Evolutionary conservation across 2,888 invertebrate species (phyloP).

Genomic region (Mesoligia furuncula): DNA sequence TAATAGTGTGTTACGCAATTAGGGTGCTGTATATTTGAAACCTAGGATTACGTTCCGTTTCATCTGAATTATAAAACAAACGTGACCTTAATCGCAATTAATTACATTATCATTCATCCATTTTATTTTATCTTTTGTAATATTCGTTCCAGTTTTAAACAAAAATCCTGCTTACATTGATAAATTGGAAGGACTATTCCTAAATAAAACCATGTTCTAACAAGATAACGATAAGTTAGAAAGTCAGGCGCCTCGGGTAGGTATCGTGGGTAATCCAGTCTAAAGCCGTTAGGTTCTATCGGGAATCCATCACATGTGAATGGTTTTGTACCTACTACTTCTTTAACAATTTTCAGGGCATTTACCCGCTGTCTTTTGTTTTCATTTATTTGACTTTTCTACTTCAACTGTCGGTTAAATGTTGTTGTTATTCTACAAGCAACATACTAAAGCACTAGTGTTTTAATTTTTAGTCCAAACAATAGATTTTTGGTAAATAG

Average conservation of each 20-base stretch:
- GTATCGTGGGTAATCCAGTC: slow-evolving; percentile 13
- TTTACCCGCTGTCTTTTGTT: neutral
- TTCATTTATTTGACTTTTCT: neutral
- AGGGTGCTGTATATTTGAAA: neutral
- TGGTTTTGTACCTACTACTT: neutral
- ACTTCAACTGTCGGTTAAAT: neutral
- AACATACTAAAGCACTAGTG: too few species aligned
- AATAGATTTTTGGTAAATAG: too few species aligned
- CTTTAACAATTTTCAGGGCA: slow-evolving; percentile 1
- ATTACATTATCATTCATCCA: neutral
- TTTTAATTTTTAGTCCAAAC: too few species aligned
- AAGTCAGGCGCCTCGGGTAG: slow-evolving; percentile 1
- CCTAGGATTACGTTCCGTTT: neutral
- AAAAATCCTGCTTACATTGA: neutral
- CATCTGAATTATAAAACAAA: neutral
- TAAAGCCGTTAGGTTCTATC: slow-evolving; percentile 16
- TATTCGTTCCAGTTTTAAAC: neutral
- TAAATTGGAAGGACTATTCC: neutral
- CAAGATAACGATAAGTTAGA: neutral
- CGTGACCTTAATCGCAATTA: too few species aligned
- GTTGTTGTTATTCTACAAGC: too few species aligned
- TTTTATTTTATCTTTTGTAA: neutral
- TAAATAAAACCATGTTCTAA: slow-evolving; percentile 1
- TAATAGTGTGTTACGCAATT: too few species aligned
- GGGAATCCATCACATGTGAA: slow-evolving; percentile 6